Conservation (phyloP, 2,113 vertebrate genomes). For the Chionis minor region DNA sequence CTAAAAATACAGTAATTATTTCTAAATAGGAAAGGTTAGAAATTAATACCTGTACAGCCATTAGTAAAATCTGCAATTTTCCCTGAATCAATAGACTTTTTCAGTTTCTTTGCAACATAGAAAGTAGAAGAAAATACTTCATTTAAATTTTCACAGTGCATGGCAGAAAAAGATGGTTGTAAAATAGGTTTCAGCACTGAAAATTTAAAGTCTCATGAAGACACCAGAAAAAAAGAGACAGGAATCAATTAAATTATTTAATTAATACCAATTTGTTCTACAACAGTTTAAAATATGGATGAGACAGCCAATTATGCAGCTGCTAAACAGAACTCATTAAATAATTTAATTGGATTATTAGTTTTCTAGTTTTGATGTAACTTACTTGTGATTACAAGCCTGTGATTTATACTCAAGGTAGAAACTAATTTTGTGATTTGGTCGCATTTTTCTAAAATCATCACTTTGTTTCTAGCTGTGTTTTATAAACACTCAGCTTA, state of each 20-base stretch:
- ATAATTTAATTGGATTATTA: slow-evolving; percentile 58
- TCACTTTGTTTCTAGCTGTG: background rate
- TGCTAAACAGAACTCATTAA: slow-evolving; percentile 58
- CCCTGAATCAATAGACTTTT: background rate
- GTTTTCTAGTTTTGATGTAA: slow-evolving; percentile 36
- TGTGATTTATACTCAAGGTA: background rate
- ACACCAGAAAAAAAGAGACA: background rate
- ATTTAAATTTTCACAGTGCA: background rate
- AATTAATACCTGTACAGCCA: background rate
- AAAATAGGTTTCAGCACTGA: background rate
- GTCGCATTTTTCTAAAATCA: background rate
- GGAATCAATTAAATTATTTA: slow-evolving; percentile 45
- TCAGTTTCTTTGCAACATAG: background rate
- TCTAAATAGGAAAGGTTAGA: background rate
- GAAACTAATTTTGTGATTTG: background rate
- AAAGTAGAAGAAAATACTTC: background rate
- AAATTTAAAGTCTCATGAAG: background rate
- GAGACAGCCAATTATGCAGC: slow-evolving; percentile 48
- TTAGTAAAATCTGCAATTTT: background rate
- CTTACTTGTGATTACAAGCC: background rate
- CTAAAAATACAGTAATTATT: background rate
- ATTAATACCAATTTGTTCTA: slow-evolving; percentile 39
- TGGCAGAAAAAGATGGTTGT: background rate
- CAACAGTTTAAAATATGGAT: slow-evolving; percentile 59
- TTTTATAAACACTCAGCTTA: background rate